These are phyloP conservation scores for Bibio marci DNA, from an alignment of 2,888 invertebrate species.

Conservation along the genomic window DNA sequence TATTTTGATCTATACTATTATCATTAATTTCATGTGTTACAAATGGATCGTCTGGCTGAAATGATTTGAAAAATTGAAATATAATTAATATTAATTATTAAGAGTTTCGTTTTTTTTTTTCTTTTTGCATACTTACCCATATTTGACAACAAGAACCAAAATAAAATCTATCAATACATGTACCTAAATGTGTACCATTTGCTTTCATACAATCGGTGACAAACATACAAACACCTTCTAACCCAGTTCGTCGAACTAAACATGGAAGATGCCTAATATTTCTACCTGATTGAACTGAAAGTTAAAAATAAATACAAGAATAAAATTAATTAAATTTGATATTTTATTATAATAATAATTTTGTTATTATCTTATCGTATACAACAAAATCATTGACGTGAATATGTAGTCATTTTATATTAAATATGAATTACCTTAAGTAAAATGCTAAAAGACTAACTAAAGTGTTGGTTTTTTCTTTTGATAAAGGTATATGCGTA, in stretches of 20 bases:
- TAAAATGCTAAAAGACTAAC: too few species aligned
- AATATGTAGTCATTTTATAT: too few species aligned
- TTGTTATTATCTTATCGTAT: too few species aligned
- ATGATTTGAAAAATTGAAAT: constrained; percentile 2
- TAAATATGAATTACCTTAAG: too few species aligned
- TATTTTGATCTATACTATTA: constrained; percentile 30
- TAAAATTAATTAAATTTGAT: constrained; percentile 18
- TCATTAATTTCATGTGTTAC: constrained; percentile 27
- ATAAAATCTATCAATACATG: constrained; percentile 85
- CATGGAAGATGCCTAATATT: constrained; percentile 82
- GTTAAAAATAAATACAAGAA: too few species aligned
- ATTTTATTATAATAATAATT: not conserved
- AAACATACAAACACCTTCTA: constrained; percentile 83
- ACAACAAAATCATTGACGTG: too few species aligned
- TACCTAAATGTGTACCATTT: constrained; percentile 80
- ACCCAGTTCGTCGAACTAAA: constrained; percentile 59
- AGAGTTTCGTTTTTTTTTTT: not conserved
- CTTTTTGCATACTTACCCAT: constrained; percentile 25
- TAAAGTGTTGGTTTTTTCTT: constrained; percentile 5
- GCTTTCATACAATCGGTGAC: constrained; percentile 82
- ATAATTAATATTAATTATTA: constrained; percentile 1
- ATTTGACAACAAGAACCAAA: constrained; percentile 85
- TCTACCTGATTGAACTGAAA: constrained; percentile 60
- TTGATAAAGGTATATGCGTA: constrained; percentile 2
- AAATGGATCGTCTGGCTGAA: constrained; percentile 17